These are phyloP conservation scores for Macropis europaea DNA, from an alignment of 2,888 invertebrate genomes.

Conservation along the genomic window DNA sequence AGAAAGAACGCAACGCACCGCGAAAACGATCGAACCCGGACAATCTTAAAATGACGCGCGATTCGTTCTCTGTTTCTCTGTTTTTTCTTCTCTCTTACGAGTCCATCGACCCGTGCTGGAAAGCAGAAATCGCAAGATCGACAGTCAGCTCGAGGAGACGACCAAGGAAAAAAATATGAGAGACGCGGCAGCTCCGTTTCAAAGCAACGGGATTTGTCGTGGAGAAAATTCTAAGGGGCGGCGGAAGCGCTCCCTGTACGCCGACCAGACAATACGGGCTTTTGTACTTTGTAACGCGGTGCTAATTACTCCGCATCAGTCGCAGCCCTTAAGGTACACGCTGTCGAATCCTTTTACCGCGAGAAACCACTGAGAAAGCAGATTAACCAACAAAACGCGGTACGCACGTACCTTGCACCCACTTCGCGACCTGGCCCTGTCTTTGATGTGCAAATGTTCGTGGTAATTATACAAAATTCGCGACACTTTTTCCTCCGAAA, in stretches of 20 bases:
- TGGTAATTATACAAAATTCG: slow-evolving; percentile 8
- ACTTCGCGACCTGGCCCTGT: not conserved
- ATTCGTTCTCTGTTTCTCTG: not conserved
- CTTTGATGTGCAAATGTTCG: slow-evolving; percentile 49
- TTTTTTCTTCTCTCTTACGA: not conserved
- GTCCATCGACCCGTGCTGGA: not conserved
- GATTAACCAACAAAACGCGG: slow-evolving; percentile 48
- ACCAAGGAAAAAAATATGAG: not conserved
- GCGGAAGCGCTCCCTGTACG: slow-evolving; percentile 18
- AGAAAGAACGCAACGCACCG: not conserved
- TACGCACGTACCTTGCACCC: not conserved
- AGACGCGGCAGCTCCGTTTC: slow-evolving; percentile 22
- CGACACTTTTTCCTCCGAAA: not conserved
- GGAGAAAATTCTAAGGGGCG: slow-evolving; percentile 55
- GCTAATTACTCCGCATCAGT: slow-evolving; percentile 69
- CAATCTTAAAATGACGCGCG: slow-evolving; percentile 28
- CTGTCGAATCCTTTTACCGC: slow-evolving; percentile 49
- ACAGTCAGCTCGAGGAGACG: not conserved
- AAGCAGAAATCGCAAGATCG: slow-evolving; percentile 4
- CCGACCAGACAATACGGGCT: slow-evolving; percentile 50
- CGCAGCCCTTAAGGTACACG: slow-evolving; percentile 45
- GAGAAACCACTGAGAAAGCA: slow-evolving; percentile 45
- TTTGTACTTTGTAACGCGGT: slow-evolving; percentile 69
- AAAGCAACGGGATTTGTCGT: slow-evolving; percentile 66
- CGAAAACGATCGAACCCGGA: slow-evolving; percentile 39